phyloP scores from a whole-genome alignment of 2,113 vertebrate species.

The Bufo gargarizans region DNA sequence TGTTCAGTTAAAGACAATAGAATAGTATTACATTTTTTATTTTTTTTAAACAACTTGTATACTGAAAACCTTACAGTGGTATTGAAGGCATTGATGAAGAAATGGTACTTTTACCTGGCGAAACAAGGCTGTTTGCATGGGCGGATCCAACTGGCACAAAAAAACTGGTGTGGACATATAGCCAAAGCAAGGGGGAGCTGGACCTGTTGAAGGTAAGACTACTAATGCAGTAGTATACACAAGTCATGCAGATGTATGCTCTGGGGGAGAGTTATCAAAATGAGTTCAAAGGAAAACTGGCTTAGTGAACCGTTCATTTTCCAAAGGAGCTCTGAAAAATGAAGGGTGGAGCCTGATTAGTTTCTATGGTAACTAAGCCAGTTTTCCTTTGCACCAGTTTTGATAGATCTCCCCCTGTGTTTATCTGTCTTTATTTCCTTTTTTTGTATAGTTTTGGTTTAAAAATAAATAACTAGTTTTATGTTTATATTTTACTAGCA shows the following conservation, averaged over 20 bases:
- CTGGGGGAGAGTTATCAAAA: no score
- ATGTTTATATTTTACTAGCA: no score
- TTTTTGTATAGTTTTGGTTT: no score
- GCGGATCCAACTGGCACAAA: constrained; percentile 82
- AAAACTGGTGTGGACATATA: constrained; percentile 81
- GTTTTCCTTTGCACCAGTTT: no score
- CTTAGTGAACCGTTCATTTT: no score
- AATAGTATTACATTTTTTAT: background rate
- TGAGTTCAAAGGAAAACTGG: no score
- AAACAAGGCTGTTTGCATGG: constrained; percentile 87
- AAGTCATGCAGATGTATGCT: background rate
- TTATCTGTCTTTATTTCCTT: no score
- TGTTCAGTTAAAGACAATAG: background rate
- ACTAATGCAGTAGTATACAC: background rate
- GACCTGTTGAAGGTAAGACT: constrained; percentile 85
- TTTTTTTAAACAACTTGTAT: background rate
- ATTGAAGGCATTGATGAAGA: constrained; percentile 67
- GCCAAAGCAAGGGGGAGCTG: constrained; percentile 78
- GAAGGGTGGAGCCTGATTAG: no score
- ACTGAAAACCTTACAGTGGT: constrained; percentile 69
- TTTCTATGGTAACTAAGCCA: no score
- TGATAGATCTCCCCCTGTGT: no score
- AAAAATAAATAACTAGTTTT: no score
- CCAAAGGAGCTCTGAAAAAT: no score
- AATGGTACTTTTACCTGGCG: constrained; percentile 76